These are phyloP conservation scores for Drosophila ezoana DNA, from an alignment of 2,888 invertebrate species.

Conservation along the genomic window DNA sequence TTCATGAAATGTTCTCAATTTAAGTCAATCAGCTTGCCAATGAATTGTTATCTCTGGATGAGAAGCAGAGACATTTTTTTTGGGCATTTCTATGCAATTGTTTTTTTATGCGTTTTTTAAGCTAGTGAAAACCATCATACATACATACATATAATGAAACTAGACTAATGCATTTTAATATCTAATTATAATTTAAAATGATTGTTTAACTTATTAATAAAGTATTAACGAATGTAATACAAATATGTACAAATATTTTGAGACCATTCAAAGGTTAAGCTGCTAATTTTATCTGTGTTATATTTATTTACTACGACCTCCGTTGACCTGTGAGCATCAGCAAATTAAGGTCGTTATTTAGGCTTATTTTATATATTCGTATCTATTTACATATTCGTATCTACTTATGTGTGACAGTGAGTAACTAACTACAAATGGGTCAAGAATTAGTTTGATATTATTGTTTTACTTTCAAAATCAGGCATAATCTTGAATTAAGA, in stretches of 20 bases:
- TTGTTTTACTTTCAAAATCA: conserved; percentile 37
- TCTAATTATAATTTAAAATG: conserved; percentile 50
- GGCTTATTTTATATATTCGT: background rate
- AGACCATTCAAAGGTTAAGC: background rate
- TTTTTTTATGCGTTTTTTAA: conserved; percentile 51
- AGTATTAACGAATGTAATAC: conserved; percentile 59
- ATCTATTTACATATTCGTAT: conserved; percentile 27
- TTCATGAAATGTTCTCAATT: conserved; percentile 38
- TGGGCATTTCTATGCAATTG: conserved; percentile 72
- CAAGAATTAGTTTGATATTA: conserved; percentile 23
- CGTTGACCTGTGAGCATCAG: background rate
- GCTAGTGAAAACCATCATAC: conserved; percentile 48
- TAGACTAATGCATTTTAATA: conserved; percentile 77
- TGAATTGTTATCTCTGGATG: background rate
- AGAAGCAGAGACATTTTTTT: conserved; percentile 32
- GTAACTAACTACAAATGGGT: conserved; percentile 14
- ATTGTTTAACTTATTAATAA: conserved; percentile 66
- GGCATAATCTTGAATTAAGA: conserved; percentile 13
- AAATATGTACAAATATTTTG: background rate
- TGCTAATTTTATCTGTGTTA: background rate
- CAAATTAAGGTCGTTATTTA: background rate
- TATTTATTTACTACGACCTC: background rate
- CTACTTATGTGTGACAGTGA: conserved; percentile 8
- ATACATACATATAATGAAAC: conserved; percentile 32
- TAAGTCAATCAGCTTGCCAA: conserved; percentile 28